A percentile compares a stretch with the other conserved stretches of the same genome.
Conservation (phyloP, 2,113 vertebrate genomes). For the Marcusenius ussheri region DNA sequence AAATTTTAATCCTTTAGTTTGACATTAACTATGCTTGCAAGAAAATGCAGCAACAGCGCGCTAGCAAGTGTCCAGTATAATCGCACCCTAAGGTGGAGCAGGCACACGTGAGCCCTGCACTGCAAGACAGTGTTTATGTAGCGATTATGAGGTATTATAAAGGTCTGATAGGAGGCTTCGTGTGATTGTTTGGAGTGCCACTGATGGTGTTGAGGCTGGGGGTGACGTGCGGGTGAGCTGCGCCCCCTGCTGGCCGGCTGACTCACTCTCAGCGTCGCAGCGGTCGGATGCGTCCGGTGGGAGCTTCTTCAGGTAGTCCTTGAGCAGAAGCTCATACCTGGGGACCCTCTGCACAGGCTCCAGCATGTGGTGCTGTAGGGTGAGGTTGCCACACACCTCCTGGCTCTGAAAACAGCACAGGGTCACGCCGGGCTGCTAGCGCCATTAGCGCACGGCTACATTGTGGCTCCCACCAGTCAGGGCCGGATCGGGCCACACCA, state of each 20-base stretch:
- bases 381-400: constrained; percentile 66
- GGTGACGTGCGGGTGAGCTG: not conserved
- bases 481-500: not conserved
- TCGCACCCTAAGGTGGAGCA: not conserved
- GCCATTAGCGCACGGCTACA: not conserved
- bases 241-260: not conserved
- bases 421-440: not conserved
- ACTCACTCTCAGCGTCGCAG: constrained; percentile 61
- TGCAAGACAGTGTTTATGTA: not conserved
- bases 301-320: constrained; percentile 75
- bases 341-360: constrained; percentile 86
- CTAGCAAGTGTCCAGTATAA: not conserved
- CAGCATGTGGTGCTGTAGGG: constrained; percentile 68
- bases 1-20: not conserved
- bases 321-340: constrained; percentile 78
- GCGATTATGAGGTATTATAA: not conserved
- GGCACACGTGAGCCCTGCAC: not conserved
- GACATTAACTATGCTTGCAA: not conserved
- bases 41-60: not conserved
- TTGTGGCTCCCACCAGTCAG: not conserved
- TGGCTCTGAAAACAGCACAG: constrained; percentile 50
- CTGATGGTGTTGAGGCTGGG: not conserved
- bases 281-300: constrained; percentile 59
- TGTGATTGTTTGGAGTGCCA: not conserved
- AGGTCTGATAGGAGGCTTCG: not conserved